These are phyloP conservation scores for Anarhynchus alexandrinus DNA, from an alignment of 2,113 vertebrate genomes.

Conservation along the genomic window DNA sequence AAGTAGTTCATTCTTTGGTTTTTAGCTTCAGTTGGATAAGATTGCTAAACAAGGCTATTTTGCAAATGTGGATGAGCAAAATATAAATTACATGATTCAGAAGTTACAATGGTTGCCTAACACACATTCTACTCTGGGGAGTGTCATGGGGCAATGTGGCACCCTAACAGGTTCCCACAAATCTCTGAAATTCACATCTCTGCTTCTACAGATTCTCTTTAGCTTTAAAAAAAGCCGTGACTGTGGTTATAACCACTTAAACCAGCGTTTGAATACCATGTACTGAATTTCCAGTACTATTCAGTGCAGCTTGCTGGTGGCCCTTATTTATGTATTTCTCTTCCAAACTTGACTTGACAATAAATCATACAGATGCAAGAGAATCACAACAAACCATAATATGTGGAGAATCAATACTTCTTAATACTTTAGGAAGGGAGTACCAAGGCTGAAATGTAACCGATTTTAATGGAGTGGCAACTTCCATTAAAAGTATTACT, in stretches of 20 bases:
- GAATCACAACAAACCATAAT: background rate
- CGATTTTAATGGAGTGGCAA: background rate
- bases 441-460: background rate
- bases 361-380: background rate
- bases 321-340: background rate
- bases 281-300: background rate
- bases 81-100: background rate
- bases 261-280: background rate
- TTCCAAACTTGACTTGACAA: background rate
- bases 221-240: background rate
- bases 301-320: background rate
- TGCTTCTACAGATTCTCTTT: background rate
- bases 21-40: background rate
- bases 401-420: background rate
- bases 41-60: background rate
- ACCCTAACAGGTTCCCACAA: background rate
- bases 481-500: background rate
- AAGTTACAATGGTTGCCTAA: background rate
- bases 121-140: background rate
- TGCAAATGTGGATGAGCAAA: background rate
- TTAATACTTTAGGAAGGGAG: background rate
- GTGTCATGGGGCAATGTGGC: background rate
- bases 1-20: background rate
- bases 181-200: background rate
- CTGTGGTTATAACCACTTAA: background rate